Evolutionary conservation across 2,797 vertebrate genomes (phyloP), one percentile per base, ranked within the genome.

Genomic region (Anisognathus igniventris): DNA sequence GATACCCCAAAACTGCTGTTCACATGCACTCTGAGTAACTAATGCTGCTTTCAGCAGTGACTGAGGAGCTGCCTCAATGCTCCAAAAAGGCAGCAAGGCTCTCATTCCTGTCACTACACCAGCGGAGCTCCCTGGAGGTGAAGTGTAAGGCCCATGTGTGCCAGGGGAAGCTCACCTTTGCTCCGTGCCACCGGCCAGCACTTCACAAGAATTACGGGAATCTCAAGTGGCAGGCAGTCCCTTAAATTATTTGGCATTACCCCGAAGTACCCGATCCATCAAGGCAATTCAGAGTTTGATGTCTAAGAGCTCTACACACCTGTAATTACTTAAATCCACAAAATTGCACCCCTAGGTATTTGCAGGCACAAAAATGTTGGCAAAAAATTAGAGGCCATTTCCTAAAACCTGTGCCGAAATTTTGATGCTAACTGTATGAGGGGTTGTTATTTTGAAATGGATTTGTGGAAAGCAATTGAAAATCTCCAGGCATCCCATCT

Each of bases 401-500:
- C 94, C 89, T 95, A 95, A 92, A 91, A 87, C 80, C 76, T 77
- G 83, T 93, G 78, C 64, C 64, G 74, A 93, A 94, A 93, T 95
- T 91, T 89, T 90, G 86, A 75, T 86, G 75, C 88, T 90, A 67
- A 7, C 54, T 96, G 17, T 77, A 85, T 67, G 92, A 86, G 93
- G 54, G 58, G 68, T 93, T 96, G 93, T 96, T 96, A 92, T 94
- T 97, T 96, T 88, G 92, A 94, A 97, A 94, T 67, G 70, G 72
- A 86, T 97, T 96, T 95, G 93, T 2, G 3, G 81, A 95, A 95
- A 94, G 92, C 93, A 92, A 62, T 96, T 96, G 87, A 96, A 97
- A 97, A 97, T 97, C 93, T 93, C 88, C 67, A 92, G 83, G 84
- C 92, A 91, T 96, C 92, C 96, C 93, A 94, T 97, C 95, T 97